Percentiles rank a stretch among this genome's conserved stretches.
These are phyloP conservation scores for Littorina saxatilis DNA, from an alignment of 1,140 invertebrate genomes.

Conservation along the genomic window DNA sequence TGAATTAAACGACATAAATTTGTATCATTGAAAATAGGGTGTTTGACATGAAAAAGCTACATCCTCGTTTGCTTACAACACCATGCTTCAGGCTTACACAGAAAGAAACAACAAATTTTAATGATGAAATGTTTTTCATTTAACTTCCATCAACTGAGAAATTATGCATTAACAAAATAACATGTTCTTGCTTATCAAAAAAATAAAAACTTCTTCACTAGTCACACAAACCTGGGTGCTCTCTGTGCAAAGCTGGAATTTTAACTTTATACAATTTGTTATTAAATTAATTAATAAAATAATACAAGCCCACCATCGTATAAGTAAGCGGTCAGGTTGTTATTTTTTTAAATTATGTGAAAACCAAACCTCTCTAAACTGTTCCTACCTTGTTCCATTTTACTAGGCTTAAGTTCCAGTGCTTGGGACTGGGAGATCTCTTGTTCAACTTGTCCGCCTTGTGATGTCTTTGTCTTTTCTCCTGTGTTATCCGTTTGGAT, in stretches of 20 bases:
- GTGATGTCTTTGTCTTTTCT: neutral
- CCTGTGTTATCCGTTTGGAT: neutral
- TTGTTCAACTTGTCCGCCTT: neutral
- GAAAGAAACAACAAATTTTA: neutral
- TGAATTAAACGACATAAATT: neutral
- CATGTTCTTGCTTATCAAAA: too few species aligned
- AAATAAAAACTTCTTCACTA: neutral
- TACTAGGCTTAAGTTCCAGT: neutral
- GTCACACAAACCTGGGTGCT: too few species aligned
- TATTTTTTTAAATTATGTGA: too few species aligned
- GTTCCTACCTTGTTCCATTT: constrained; percentile 1
- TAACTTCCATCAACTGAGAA: neutral
- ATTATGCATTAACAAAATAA: neutral
- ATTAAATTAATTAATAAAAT: too few species aligned
- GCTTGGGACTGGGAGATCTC: neutral
- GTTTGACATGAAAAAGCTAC: neutral
- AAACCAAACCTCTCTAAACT: too few species aligned
- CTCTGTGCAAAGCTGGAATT: too few species aligned
- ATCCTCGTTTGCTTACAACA: neutral
- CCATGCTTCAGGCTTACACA: neutral
- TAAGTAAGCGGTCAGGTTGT: too few species aligned
- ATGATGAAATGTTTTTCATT: neutral
- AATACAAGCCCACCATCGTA: too few species aligned
- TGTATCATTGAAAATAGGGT: neutral
- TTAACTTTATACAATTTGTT: too few species aligned